A percentile compares a stretch with the other conserved stretches of the same genome.
Conservation (phyloP, 2,113 vertebrate species). For the Pelvicachromis taeniatus region DNA sequence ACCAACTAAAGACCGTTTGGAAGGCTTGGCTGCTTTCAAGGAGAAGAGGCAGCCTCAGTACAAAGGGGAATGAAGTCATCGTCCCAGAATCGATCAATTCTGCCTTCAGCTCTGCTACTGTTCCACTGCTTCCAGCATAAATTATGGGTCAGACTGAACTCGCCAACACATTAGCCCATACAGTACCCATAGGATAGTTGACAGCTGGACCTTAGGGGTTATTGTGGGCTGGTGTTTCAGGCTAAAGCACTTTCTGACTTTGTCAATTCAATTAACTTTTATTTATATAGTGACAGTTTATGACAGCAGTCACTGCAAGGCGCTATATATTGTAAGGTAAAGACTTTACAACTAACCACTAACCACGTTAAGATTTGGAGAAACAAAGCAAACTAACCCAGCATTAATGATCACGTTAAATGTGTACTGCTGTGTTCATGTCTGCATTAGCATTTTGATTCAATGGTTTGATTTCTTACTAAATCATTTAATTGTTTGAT, state of each 20-base stretch:
- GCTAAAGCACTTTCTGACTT: background rate
- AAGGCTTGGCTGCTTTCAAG: slow-evolving; percentile 94
- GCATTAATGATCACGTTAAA: background rate
- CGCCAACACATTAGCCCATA: background rate
- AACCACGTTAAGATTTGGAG: background rate
- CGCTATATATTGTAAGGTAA: background rate
- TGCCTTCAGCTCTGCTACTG: slow-evolving; percentile 23
- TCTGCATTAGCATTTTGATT: background rate
- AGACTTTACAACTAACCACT: background rate
- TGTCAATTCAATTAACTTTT: background rate
- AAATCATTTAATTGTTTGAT: background rate
- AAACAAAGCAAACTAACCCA: background rate
- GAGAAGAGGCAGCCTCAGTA: slow-evolving; percentile 89
- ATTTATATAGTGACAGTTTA: background rate
- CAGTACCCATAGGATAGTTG: background rate
- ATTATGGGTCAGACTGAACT: background rate
- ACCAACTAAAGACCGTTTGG: slow-evolving; percentile 93
- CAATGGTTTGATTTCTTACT: background rate
- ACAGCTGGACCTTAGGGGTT: background rate
- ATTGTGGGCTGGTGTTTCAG: background rate
- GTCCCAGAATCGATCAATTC: background rate
- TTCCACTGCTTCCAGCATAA: slow-evolving; percentile 39
- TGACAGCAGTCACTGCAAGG: background rate
- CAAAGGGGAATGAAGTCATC: slow-evolving; percentile 83
- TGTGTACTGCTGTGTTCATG: background rate